A percentile compares a stretch with the other conserved stretches of the same genome.
phyloP scores from a whole-genome alignment of 1,140 invertebrate species.

The Chymomyza costata region DNA sequence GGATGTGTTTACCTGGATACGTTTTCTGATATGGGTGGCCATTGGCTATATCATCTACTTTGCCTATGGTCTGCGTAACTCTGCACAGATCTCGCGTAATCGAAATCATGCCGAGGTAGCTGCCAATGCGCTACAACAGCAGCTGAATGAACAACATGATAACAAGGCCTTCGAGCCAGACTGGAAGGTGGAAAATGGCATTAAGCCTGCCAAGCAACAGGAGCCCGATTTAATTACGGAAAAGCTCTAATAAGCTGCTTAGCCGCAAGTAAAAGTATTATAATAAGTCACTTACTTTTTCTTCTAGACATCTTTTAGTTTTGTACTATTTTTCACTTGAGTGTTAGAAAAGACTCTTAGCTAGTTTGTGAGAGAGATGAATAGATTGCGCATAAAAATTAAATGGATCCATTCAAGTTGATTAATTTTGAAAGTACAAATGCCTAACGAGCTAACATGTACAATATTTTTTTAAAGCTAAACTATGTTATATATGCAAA shows the following conservation, averaged over 20 bases:
- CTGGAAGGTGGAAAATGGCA: slow-evolving; percentile 55
- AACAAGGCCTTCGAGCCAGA: slow-evolving; percentile 65
- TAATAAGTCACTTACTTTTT: slow-evolving; percentile 1
- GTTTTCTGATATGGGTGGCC: slow-evolving; percentile 88
- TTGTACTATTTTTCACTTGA: slow-evolving; percentile 22
- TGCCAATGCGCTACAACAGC: slow-evolving; percentile 42
- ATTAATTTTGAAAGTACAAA: not conserved
- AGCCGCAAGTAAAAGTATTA: slow-evolving; percentile 11
- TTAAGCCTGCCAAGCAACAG: not conserved
- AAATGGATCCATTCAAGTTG: slow-evolving; percentile 27
- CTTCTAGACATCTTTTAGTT: slow-evolving; percentile 3
- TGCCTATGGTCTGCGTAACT: slow-evolving; percentile 78
- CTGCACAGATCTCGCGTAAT: slow-evolving; percentile 60
- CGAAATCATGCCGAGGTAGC: slow-evolving; percentile 48
- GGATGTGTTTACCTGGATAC: slow-evolving; percentile 88
- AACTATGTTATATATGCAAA: not conserved
- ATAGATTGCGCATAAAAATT: slow-evolving; percentile 74
- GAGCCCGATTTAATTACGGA: slow-evolving; percentile 40
- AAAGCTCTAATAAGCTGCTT: slow-evolving; percentile 40
- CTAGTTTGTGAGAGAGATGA: slow-evolving; percentile 70
- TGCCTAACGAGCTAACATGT: not conserved
- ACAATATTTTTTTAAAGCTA: not conserved
- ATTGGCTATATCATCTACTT: slow-evolving; percentile 82
- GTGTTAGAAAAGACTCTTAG: slow-evolving; percentile 17
- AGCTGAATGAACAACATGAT: slow-evolving; percentile 41